Base-by-base conservation (phyloP, 1,140 invertebrate genomes). In the Sarcophaga bullata region DNA sequence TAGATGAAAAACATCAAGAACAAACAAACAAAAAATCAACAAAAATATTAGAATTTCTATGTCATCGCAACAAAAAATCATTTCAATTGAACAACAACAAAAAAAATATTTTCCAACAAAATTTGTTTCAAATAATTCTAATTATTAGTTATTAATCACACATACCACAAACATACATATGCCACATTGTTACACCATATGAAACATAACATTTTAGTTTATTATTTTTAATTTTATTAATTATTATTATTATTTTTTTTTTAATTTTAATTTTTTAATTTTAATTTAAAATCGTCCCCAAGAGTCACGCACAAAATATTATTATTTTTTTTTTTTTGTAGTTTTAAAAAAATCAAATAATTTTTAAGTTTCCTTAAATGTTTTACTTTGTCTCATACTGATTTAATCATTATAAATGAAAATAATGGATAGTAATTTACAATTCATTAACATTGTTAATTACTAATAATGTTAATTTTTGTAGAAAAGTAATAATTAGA, bases 41-140 rank as follows among this genome's bases (percentile, higher is more conserved):
- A 37, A 17, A 75, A 7, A 76, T 48, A 37, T 46, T 47, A n/a
- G 17, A 58, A 48, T 52, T 78, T 78, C 75, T 52, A 78, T 78
- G 75, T 52, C 75, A 78, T 78, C 49, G 9, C 73, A 46, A 46
- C 15, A 80, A 80, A 80, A 80, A 80, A 17, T 58, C 6, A 37
- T 58, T 80, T 58, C 19, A 80, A 25, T 37, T 58, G n/a, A 54
- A 76, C 46, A 6, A 73, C 73, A 73, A 73, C 73, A 46, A 73
- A 47, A 47, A 37, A 73, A 10, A 47, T 6, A 4, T 37, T 2
- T 37, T 37, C 25, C 25, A 37, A 37, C 25, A 37, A 37, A 13
- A 58, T n/a, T 58, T 68, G 19, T 10, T 9, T 9, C 50, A 52
- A 68, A 19, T 68, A 25, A 68, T 68, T 52, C 19, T 68, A 68